Evolutionary conservation across 35 echinoderm and acorn worm genomes (phyloP), one percentile per base, ranked within the genome.

Genomic region (Ophiothrix spiculata): DNA sequence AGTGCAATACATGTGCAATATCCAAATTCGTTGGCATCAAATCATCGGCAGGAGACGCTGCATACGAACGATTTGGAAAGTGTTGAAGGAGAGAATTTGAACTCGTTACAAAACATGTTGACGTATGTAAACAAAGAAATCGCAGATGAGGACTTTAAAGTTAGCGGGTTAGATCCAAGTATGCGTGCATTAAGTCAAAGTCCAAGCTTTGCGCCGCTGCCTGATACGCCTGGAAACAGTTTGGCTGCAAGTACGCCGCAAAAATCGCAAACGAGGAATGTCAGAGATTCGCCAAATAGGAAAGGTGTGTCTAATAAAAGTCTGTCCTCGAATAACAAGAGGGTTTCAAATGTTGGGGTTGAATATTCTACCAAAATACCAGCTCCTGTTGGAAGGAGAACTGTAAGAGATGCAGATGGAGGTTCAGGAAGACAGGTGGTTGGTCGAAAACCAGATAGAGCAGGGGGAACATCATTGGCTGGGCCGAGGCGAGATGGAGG

Each of bases 51-150:
- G 45, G 45, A 54, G 8, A 54, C 21, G 45, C 45, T 54, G 45
- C 45, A 69, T 69, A n/a, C 23, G 25, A 28, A 69, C 29, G 60
- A 69, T 25, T 4, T 69, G 23, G 60, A 69, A 69, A 69, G 60
- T 28, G 3, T 25, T 11, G 87, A 86, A 32, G 86, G 54, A 12
- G 37, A 85, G 15, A 78, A 91, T 23, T 73, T 87, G 13, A 39
- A 85, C 76, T 88, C 95, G 1, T 94, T 98, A n/a, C 95, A 98
- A 75, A 82, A 81, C 13, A 98, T 98, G 91, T 56, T 94, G 32
- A 73, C 78, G 35, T 83, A 85, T 36, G 95, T 91, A 29, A 98
- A 98, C 82, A 63, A 80, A 16, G 80, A 91, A 83, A 88, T 91
- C 0, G 23, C 54, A 10, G 40, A 81, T 23, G 87, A 97, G 13